Percentiles rank a stretch among this genome's conserved stretches.
phyloP scores from a whole-genome alignment of 2,797 vertebrate species.

The Catamblyrhynchus diadema region DNA sequence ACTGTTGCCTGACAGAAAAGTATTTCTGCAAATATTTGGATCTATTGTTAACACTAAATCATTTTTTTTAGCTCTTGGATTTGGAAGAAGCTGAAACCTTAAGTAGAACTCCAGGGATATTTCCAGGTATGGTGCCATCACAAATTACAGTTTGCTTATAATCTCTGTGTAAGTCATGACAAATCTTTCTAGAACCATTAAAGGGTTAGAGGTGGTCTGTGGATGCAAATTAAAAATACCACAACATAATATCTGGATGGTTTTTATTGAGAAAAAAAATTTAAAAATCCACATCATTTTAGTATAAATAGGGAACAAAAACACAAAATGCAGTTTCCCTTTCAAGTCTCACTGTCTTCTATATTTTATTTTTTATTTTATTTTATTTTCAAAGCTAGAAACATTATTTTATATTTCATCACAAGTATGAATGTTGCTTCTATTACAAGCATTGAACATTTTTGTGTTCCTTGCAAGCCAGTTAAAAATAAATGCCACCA shows the following conservation, averaged over 20 bases:
- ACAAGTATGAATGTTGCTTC: not conserved
- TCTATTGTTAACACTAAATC: not conserved
- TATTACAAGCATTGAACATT: not conserved
- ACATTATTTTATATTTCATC: not conserved
- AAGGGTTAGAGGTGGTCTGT: not conserved
- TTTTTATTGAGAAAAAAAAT: not conserved
- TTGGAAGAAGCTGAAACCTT: conserved; percentile 20
- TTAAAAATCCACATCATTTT: not conserved
- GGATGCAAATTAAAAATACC: not conserved
- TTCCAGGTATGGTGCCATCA: not conserved
- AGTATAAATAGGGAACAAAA: not conserved
- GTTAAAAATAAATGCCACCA: not conserved
- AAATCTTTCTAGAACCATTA: not conserved
- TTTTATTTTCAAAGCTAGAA: not conserved
- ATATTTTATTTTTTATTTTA: not conserved
- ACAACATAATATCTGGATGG: not conserved
- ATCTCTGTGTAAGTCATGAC: conserved; percentile 32
- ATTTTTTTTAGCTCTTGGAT: conserved; percentile 13
- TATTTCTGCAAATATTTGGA: conserved; percentile 20
- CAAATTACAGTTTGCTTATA: conserved; percentile 20
- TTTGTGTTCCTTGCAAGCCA: not conserved
- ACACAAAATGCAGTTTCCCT: not conserved
- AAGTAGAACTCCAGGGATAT: conserved; percentile 21
- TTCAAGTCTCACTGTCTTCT: not conserved
- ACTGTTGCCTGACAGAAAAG: conserved; percentile 10